Evolutionary conservation across 2,888 invertebrate genomes (phyloP), one percentile per base, ranked within the genome.

Genomic region (Drosophila phalerata): DNA sequence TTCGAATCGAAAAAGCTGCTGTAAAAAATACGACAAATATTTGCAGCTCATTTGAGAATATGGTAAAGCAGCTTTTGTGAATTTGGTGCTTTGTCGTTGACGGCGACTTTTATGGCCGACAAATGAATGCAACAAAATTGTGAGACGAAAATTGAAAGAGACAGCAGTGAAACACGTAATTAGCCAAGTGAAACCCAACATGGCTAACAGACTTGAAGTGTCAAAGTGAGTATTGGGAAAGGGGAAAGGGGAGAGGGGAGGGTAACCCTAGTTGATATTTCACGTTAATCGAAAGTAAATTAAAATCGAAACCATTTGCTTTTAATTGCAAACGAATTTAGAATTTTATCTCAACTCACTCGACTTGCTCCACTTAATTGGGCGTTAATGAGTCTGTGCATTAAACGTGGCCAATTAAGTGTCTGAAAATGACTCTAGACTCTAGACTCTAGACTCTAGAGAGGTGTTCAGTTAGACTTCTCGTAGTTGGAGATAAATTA

Each of bases 71-170:
- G 75, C 76, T 79, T 77, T 79, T 69, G 52, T 75, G 62, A 71
- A 56, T 81, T 86, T 84, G 81, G 68, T 76, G 77, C 82, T 79
- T 85, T 85, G 70, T 64, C 49, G 68, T 65, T 67, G 85, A 76
- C 88, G 83, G 80, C 85, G 76, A 88, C 88, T 82, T 85, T 88
- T 85, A 88, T 85, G 84, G 84, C 70, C 83, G 88, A 85, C 85
- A 85, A 84, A 87, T 84, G 88, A 88, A 85, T 83, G 81, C 79
- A 83, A 72, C 85, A 79, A 78, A 79, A 71, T 78, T 73, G 86
- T 77, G 66, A 82, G 73, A 85, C 80, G 82, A 87, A 84, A 85
- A 85, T 85, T 87, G 76, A 85, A 85, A 72, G 80, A 85, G 84
- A 85, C 84, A 85, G 86, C 81, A 69, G 83, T 66, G 73, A 78